phyloP scores from a whole-genome alignment of 1,140 invertebrate species.

The Homalodisca vitripennis region DNA sequence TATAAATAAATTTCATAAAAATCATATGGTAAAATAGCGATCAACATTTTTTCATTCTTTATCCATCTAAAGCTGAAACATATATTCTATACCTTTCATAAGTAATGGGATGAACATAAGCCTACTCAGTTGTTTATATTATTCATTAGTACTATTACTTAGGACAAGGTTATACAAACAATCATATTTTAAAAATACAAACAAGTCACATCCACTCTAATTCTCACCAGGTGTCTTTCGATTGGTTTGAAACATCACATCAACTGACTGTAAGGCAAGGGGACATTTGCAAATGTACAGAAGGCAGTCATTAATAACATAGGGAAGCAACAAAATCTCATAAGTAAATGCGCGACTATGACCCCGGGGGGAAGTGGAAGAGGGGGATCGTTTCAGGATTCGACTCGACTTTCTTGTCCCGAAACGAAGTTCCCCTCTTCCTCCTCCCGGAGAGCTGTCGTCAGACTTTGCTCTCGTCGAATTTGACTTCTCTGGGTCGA shows the following conservation, averaged over 20 bases:
- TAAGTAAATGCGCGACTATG: too few relatives aligned
- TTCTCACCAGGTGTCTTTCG: neutral
- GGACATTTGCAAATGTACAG: constrained; percentile 1
- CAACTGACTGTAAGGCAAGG: constrained; percentile 6
- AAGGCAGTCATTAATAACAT: neutral
- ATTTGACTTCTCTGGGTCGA: constrained; percentile 51
- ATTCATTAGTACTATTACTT: too few relatives aligned
- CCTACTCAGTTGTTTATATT: too few relatives aligned
- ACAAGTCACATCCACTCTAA: neutral
- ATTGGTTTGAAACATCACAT: neutral
- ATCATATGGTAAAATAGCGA: too few relatives aligned
- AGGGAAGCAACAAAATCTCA: neutral
- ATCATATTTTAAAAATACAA: too few relatives aligned
- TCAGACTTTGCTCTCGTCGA: constrained; percentile 50
- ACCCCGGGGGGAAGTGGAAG: constrained; percentile 25
- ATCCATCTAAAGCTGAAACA: too few relatives aligned
- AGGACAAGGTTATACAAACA: too few relatives aligned
- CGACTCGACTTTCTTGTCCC: neutral
- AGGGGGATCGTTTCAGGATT: constrained; percentile 26
- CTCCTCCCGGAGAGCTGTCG: constrained; percentile 32
- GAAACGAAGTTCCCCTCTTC: constrained; percentile 29
- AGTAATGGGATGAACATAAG: too few relatives aligned
- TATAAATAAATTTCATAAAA: too few relatives aligned
- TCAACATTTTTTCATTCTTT: too few relatives aligned
- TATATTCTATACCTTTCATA: too few relatives aligned